Evolutionary conservation across 2,113 vertebrate species (phyloP).

Genomic region (Sclerurus mexicanus): DNA sequence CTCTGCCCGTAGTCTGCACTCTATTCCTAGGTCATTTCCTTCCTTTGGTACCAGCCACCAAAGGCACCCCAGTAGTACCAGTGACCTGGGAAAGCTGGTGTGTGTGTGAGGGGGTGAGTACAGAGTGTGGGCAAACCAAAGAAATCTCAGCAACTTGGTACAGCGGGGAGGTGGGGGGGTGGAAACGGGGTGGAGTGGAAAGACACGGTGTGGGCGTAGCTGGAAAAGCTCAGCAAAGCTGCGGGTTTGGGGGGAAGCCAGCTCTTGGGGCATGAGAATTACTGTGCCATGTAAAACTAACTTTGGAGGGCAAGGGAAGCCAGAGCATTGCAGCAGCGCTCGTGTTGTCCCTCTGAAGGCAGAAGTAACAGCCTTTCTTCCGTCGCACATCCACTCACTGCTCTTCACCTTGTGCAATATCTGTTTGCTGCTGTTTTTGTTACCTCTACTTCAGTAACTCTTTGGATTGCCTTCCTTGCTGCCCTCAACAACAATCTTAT

Average conservation of each 20-base stretch:
- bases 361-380: not conserved
- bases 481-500: not conserved
- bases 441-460: not conserved
- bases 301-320: not conserved
- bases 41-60: not conserved
- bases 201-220: not conserved
- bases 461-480: not conserved
- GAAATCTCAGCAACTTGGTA: not conserved
- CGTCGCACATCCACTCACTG: not conserved
- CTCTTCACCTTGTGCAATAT: rapidly evolving
- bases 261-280: not conserved
- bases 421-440: not conserved
- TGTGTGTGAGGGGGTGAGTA: rapidly evolving
- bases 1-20: not conserved
- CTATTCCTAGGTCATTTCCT: not conserved
- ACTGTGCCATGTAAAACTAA: not conserved
- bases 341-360: not conserved
- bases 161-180: not conserved
- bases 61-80: not conserved
- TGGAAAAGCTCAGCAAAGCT: not conserved
- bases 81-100: not conserved
- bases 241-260: not conserved
- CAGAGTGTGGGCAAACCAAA: not conserved
- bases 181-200: not conserved
- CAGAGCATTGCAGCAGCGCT: not conserved